Evolutionary conservation across 2,797 vertebrate genomes (phyloP).

Genomic region (Silurus aristotelis): DNA sequence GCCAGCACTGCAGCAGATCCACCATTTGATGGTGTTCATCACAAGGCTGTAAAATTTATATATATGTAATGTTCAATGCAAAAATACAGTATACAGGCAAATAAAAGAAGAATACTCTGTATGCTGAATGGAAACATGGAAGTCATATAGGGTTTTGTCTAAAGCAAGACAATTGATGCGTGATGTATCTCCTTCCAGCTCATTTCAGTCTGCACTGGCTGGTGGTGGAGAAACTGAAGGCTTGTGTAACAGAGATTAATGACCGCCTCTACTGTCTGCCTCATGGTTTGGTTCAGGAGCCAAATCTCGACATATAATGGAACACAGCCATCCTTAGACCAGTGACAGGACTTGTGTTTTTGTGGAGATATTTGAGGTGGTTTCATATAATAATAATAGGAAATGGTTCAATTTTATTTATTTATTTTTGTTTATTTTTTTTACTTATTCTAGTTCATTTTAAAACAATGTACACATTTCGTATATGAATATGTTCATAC

Average conservation of each 20-base stretch:
- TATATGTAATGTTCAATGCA: neutral
- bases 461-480: too few species aligned
- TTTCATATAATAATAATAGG: neutral
- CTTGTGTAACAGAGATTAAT: constrained; percentile 69
- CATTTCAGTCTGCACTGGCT: constrained; percentile 69
- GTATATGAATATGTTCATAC: too few species aligned
- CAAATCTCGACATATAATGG: neutral
- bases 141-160: neutral
- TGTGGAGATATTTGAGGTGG: neutral
- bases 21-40: neutral
- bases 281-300: constrained; percentile 4
- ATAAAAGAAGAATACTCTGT: neutral
- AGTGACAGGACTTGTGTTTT: neutral
- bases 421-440: too few species aligned
- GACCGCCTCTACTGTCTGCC: constrained; percentile 17
- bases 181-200: constrained; percentile 70
- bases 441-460: too few species aligned
- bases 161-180: constrained; percentile 44
- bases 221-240: constrained; percentile 63
- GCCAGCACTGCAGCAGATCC: neutral
- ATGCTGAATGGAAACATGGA: too few species aligned
- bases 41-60: neutral
- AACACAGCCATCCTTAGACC: neutral
- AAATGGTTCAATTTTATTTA: too few species aligned
- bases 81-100: neutral